A percentile compares a stretch with the other conserved stretches of the same genome.
phyloP scores from a whole-genome alignment of 2,113 vertebrate genomes.

The Notarius quadriscutis region DNA sequence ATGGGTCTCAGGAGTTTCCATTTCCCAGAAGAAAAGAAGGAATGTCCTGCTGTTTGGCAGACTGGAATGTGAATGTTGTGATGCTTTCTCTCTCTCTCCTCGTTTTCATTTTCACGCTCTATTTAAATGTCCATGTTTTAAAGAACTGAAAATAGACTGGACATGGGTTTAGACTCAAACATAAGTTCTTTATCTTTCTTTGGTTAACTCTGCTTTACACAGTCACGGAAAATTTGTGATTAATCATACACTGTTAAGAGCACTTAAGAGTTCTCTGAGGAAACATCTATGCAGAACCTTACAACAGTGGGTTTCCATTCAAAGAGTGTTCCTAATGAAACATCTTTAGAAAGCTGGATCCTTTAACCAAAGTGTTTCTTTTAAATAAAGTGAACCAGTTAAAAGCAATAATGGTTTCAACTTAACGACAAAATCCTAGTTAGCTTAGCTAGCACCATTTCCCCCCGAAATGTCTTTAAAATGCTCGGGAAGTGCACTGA shows the following conservation, averaged over 20 bases:
- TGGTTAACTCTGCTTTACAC: not conserved
- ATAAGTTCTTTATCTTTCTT: not conserved
- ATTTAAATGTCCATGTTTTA: not conserved
- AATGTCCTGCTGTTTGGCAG: conserved; percentile 59
- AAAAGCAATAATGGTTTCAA: not conserved
- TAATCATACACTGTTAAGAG: not conserved
- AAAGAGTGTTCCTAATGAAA: not conserved
- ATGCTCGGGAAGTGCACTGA: not conserved
- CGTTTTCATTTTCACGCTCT: not conserved
- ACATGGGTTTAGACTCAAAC: not conserved
- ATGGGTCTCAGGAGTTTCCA: conserved; percentile 50
- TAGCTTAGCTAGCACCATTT: not conserved
- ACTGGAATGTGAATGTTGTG: conserved; percentile 61
- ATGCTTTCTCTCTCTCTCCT: conserved; percentile 10
- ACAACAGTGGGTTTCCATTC: not conserved
- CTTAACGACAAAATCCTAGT: not conserved
- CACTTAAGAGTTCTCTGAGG: not conserved
- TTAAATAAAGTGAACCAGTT: not conserved
- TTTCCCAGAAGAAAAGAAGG: conserved; percentile 57
- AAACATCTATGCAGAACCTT: not conserved
- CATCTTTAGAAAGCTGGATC: not conserved
- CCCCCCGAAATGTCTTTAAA: not conserved
- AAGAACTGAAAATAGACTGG: not conserved
- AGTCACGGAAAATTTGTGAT: not conserved
- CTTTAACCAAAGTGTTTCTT: not conserved